Conservation (phyloP, 2,113 vertebrate species). For the Pelmatolapia mariae region DNA sequence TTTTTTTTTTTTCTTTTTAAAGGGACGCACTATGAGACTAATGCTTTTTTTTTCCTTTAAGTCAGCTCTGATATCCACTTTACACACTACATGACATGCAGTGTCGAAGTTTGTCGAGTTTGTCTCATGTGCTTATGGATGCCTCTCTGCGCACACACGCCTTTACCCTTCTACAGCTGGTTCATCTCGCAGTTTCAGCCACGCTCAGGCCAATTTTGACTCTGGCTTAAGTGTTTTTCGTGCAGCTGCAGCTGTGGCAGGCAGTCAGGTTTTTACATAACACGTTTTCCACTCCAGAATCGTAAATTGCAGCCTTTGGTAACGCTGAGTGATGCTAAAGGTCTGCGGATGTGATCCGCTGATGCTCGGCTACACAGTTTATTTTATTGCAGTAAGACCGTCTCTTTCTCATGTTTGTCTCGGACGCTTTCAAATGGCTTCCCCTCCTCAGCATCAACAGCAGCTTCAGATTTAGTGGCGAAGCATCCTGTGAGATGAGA, state of each 20-base stretch:
- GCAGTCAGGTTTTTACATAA: neutral
- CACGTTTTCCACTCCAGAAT: neutral
- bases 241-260: constrained; percentile 20
- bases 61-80: neutral
- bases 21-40: neutral
- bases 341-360: neutral
- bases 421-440: neutral
- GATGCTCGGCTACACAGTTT: neutral
- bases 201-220: neutral
- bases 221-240: neutral
- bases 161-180: neutral
- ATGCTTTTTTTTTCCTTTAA: neutral
- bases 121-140: neutral
- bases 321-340: neutral
- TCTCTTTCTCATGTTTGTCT: neutral
- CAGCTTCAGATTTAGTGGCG: neutral
- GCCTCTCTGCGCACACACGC: neutral
- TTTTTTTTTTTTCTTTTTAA: fast-evolving
- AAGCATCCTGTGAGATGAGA: neutral
- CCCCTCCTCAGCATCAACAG: neutral
- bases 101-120: neutral
- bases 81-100: constrained; percentile 1
- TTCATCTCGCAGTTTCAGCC: neutral
- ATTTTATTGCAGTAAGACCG: neutral
- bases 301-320: neutral